Conservation (phyloP, 2,888 invertebrate genomes). For the Dolomedes plantarius region DNA sequence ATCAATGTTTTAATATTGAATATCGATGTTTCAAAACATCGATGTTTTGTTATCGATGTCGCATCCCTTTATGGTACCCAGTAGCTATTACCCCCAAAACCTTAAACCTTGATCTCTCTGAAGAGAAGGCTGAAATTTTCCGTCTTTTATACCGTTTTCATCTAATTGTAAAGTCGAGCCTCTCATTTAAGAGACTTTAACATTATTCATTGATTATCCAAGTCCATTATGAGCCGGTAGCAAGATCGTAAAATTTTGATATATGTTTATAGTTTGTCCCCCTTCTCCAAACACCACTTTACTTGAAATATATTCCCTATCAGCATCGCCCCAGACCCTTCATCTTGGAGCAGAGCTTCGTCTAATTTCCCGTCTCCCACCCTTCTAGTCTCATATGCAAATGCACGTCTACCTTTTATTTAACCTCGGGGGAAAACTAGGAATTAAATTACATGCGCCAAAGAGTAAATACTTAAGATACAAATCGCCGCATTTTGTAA, state of each 20-base stretch:
- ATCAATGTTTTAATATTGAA: no score
- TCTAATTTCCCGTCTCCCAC: no score
- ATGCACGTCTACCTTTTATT: background rate
- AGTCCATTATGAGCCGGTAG: background rate
- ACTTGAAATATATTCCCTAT: background rate
- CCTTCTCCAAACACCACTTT: background rate
- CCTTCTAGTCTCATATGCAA: background rate
- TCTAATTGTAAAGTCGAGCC: no score
- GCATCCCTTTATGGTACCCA: no score
- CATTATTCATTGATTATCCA: background rate
- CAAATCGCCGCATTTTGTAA: background rate
- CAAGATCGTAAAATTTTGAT: background rate
- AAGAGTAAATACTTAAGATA: background rate
- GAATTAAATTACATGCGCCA: background rate
- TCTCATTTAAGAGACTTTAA: no score
- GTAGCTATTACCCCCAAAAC: no score
- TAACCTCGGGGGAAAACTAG: background rate
- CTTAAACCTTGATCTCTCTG: no score
- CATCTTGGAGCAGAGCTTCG: no score
- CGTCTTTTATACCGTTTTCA: no score
- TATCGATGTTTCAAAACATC: no score
- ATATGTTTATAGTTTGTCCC: background rate
- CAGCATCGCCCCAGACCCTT: background rate
- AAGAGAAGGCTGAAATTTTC: no score
- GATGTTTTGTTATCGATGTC: no score